Evolutionary conservation across 2,113 vertebrate genomes (phyloP).

Genomic region (Ceyx melanurus): DNA sequence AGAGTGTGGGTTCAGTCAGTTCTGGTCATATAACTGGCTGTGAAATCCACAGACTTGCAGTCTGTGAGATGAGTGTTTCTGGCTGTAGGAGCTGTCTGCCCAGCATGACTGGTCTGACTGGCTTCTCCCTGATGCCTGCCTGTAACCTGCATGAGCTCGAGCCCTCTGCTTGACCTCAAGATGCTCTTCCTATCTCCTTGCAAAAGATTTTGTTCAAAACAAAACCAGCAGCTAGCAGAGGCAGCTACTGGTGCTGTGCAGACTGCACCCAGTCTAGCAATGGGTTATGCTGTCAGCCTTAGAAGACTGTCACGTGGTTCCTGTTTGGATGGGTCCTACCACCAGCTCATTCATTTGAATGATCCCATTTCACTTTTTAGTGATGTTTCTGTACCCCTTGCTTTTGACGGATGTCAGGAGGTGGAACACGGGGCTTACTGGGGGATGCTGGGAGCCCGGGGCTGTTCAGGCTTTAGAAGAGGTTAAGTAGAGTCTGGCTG

Average conservation of each 20-base stretch:
- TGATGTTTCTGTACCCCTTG: not conserved
- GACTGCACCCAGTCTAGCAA: accelerated
- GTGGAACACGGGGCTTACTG: not conserved
- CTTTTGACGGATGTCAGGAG: not conserved
- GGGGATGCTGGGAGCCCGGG: not conserved
- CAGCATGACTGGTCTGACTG: not conserved
- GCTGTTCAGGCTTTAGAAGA: not conserved
- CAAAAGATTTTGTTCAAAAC: not conserved
- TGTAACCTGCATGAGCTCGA: not conserved
- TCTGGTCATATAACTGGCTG: not conserved
- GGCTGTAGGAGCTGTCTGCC: not conserved
- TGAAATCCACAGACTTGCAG: not conserved
- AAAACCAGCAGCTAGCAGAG: not conserved
- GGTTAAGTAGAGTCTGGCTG: not conserved
- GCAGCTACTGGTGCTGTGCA: not conserved
- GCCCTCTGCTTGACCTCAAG: not conserved
- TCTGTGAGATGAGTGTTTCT: not conserved
- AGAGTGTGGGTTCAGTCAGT: not conserved
- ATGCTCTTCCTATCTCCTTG: not conserved
- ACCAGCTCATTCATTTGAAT: not conserved
- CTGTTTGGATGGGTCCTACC: not conserved
- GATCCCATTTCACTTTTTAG: not conserved
- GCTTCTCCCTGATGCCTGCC: not conserved
- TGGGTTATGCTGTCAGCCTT: not conserved
- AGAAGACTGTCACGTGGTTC: not conserved